Evolutionary conservation across 2,797 vertebrate genomes (phyloP).

Genomic region (Crocidura indochinensis): DNA sequence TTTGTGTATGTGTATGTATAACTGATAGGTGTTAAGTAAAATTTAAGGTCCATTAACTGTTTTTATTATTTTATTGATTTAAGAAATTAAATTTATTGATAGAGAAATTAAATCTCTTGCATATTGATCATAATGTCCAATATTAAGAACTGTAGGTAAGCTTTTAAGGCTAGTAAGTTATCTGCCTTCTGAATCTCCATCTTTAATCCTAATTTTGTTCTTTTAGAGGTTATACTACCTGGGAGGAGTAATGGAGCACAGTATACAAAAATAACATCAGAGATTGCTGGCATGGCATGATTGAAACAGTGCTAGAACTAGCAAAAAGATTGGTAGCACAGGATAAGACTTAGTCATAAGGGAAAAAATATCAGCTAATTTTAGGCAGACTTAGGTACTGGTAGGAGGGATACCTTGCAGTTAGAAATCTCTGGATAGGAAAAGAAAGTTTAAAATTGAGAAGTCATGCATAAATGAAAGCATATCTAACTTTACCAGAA

Average conservation of each 20-base stretch:
- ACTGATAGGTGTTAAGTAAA: neutral
- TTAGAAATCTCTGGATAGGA: constrained; percentile 36
- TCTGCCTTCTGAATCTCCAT: neutral
- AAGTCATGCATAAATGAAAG: neutral
- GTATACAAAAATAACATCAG: neutral
- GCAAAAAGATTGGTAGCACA: neutral
- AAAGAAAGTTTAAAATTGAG: constrained; percentile 9
- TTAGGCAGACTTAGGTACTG: constrained; percentile 27
- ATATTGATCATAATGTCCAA: neutral
- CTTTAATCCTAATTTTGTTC: neutral
- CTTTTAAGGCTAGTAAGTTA: constrained; percentile 29
- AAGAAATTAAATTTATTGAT: too few relatives aligned
- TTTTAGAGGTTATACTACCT: neutral
- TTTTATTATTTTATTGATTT: constrained; percentile 1
- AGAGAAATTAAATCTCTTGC: constrained; percentile 6
- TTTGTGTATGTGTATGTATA: too few relatives aligned
- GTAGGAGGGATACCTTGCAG: neutral
- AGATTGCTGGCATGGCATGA: neutral
- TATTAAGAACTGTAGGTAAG: neutral
- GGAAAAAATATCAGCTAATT: constrained; percentile 36
- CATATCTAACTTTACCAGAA: constrained; percentile 1
- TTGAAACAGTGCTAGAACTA: neutral
- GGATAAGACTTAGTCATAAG: neutral
- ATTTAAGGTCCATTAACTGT: constrained; percentile 8
- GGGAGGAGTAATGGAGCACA: neutral